Evolutionary conservation across 2,113 vertebrate genomes (phyloP).

Genomic region (Cariama cristata): DNA sequence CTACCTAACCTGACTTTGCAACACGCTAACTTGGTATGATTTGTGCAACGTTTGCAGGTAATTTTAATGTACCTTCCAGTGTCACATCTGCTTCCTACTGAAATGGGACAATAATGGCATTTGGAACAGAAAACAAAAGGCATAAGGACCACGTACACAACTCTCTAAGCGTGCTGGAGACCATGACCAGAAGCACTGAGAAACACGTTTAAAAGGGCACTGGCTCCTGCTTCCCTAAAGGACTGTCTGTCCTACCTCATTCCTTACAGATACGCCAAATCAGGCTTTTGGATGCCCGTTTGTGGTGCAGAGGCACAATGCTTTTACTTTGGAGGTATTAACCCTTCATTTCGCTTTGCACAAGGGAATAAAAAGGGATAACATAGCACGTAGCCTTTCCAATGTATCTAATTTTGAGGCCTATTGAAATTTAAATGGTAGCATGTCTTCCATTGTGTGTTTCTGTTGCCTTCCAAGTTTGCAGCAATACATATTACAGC

Average conservation of each 20-base stretch:
- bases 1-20: not conserved
- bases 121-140: not conserved
- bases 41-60: not conserved
- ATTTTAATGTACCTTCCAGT: not conserved
- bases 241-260: not conserved
- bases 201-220: not conserved
- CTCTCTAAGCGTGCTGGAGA: not conserved
- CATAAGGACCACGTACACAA: not conserved
- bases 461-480: slow-evolving; percentile 56
- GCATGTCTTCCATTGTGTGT: not conserved
- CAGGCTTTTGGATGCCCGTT: not conserved
- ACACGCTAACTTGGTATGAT: not conserved
- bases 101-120: not conserved
- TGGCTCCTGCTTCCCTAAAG: not conserved
- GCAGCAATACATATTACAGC: slow-evolving; percentile 81
- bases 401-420: not conserved
- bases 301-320: not conserved
- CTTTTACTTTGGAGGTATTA: not conserved
- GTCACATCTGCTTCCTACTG: not conserved
- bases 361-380: not conserved
- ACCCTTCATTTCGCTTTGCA: not conserved
- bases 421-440: not conserved
- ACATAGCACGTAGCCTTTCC: not conserved
- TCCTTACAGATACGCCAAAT: not conserved
- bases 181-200: not conserved